Base-by-base conservation (phyloP, 1,140 invertebrate genomes). In the Panagrolaimus sp. region DNA sequence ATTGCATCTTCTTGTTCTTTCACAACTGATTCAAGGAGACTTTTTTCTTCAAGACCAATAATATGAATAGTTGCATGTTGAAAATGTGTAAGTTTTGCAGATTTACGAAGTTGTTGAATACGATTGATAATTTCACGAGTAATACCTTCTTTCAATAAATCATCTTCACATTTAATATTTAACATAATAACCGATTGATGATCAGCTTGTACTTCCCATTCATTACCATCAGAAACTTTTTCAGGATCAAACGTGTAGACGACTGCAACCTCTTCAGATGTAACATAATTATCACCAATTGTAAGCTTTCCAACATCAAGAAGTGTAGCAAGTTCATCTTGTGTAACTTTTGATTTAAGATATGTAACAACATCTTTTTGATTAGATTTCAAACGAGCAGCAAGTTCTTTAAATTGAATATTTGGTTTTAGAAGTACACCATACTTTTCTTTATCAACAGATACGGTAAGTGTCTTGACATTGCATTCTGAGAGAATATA, bases 81-180 rank as follows among this genome's bases (percentile, higher is more conserved):
- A 7, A 38, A 38, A 38, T 38, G 31, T 38, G 31, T 38, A 38
- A 38, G 31, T 7, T 38, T 38, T 38, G 2, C 31, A 38, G 31
- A 38, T 84, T 98, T 98, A n/a, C 96, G 87, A 0, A 98, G 85
- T 85, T 96, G 96, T 81, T 99, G 96, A 46, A 99, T 88, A 51
- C 95, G 88, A 83, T 98, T 98, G 31, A 96, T 92, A 9, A 98
- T 89, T 86, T 98, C 96, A 68, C 96, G 87, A 20, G 74, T 64
- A 23, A 82, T 63, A 48, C 81, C 76, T 63, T 76, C 73, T 31
- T 78, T 70, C 2, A 69, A 16, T 11, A 80, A 65, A 8, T 62
- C 45, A 23, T 82, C 71, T 63, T 83, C 77, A 46, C 71, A 44
- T 9, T 65, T 66, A 2, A 68, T 76, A 65, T 81, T 73, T 16